A percentile compares a stretch with the other conserved stretches of the same genome.
Conservation (phyloP, 2,113 vertebrate species). For the Thomomys bottae region DNA sequence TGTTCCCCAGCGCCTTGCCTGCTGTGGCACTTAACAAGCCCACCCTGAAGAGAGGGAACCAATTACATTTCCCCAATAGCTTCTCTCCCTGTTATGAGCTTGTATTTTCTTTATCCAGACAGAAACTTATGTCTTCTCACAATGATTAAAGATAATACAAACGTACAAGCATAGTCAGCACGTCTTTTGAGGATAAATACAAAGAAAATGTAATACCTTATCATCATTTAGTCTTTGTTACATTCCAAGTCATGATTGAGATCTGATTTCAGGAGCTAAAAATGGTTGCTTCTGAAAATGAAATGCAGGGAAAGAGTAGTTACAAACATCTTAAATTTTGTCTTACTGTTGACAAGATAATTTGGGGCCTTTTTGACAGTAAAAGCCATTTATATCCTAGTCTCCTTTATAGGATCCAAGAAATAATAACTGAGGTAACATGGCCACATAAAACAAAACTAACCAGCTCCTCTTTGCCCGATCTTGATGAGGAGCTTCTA, state of each 20-base stretch:
- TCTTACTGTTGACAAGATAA: not conserved
- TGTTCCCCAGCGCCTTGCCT: not conserved
- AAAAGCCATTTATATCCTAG: not conserved
- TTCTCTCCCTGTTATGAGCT: not conserved
- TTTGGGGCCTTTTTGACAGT: not conserved
- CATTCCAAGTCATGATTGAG: not conserved
- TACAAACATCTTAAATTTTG: not conserved
- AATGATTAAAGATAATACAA: not conserved
- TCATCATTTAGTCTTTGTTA: slow-evolving; percentile 11
- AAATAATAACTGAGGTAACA: not conserved
- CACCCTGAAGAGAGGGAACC: not conserved
- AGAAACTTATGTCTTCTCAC: not conserved
- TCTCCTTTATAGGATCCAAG: not conserved
- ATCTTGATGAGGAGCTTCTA: not conserved
- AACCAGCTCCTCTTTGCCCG: not conserved
- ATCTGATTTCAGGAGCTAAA: not conserved
- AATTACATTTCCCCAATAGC: not conserved
- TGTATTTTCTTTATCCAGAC: not conserved
- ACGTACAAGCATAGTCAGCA: not conserved
- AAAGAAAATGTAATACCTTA: not conserved
- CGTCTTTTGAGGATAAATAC: not conserved
- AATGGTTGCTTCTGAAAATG: not conserved
- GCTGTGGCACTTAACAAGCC: not conserved
- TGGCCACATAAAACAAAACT: slow-evolving; percentile 50
- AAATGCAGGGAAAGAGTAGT: not conserved